Percentiles rank a stretch among this genome's conserved stretches.
Evolutionary conservation across 1,140 invertebrate species (phyloP).

Genomic region (Sesamia nonagrioides): DNA sequence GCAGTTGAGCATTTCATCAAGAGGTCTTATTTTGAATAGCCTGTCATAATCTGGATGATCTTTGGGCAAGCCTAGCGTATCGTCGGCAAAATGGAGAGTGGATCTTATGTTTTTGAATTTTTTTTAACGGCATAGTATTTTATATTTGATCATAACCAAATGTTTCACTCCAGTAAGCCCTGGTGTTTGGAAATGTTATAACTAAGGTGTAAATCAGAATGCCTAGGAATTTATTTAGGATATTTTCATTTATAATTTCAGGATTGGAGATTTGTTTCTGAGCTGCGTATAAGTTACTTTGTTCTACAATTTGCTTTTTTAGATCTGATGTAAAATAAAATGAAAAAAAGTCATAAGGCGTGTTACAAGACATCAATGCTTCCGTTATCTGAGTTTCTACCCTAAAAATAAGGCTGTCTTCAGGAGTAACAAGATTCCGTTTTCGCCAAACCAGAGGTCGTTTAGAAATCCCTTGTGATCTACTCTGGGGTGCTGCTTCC

Average conservation of each 20-base stretch:
- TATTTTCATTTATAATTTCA: slow-evolving; percentile 44
- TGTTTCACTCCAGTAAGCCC: slow-evolving; percentile 54
- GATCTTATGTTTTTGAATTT: slow-evolving; percentile 74
- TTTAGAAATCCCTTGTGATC: slow-evolving; percentile 1
- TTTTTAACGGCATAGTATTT: slow-evolving; percentile 69
- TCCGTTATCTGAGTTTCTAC: slow-evolving; percentile 49
- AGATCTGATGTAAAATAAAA: slow-evolving; percentile 59
- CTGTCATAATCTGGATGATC: slow-evolving; percentile 9
- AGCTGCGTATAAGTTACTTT: slow-evolving; percentile 20
- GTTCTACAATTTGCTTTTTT: slow-evolving; percentile 41
- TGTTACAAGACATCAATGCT: slow-evolving; percentile 52
- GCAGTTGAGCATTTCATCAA: neutral
- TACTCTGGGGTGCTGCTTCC: neutral
- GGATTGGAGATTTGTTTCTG: slow-evolving; percentile 54
- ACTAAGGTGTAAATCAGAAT: slow-evolving; percentile 68
- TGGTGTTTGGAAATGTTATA: slow-evolving; percentile 62
- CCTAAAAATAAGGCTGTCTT: slow-evolving; percentile 26
- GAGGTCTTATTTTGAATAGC: slow-evolving; percentile 3
- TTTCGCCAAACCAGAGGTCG: slow-evolving; percentile 60
- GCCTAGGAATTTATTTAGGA: slow-evolving; percentile 14
- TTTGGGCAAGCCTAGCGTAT: slow-evolving; percentile 11
- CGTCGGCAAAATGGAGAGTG: slow-evolving; percentile 49
- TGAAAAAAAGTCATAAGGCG: slow-evolving; percentile 56
- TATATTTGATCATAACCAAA: slow-evolving; percentile 67
- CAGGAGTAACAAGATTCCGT: slow-evolving; percentile 63